Conservation (phyloP, 2,797 vertebrate species). For the Eurystomus glaucurus region DNA sequence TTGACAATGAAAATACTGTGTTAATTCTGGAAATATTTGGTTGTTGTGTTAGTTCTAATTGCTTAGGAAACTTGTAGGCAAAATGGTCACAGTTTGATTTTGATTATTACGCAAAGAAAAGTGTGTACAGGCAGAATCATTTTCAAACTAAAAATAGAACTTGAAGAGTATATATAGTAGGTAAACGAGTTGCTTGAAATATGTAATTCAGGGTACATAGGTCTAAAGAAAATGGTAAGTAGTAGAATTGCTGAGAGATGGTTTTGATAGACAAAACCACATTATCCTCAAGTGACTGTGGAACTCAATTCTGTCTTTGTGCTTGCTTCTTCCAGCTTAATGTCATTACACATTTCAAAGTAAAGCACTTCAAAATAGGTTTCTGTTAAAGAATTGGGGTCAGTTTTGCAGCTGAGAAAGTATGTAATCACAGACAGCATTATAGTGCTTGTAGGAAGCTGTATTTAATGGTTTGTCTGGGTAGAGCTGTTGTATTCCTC, state of each 20-base stretch:
- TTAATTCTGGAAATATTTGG: not conserved
- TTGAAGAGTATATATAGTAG: not conserved
- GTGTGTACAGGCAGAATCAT: not conserved
- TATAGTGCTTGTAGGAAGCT: not conserved
- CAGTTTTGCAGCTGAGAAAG: constrained; percentile 25
- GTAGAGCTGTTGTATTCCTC: not conserved
- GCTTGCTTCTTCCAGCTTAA: constrained; percentile 32
- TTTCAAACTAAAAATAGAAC: constrained; percentile 13
- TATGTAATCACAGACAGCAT: constrained; percentile 12
- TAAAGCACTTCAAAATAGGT: constrained; percentile 19
- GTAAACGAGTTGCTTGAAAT: not conserved
- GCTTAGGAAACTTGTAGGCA: not conserved
- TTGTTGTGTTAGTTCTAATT: not conserved
- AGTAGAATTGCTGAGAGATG: constrained; percentile 13
- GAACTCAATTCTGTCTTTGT: constrained; percentile 27
- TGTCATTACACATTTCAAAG: constrained; percentile 53
- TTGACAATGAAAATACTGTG: not conserved
- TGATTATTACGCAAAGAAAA: not conserved
- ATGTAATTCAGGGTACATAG: not conserved
- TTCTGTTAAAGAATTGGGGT: constrained; percentile 30
- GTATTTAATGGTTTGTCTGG: not conserved
- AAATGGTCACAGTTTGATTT: not conserved
- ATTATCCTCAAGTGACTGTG: constrained; percentile 10
- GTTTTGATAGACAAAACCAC: constrained; percentile 22
- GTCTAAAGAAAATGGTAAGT: constrained; percentile 4